phyloP scores from a whole-genome alignment of 2,113 vertebrate species.

The Colius striatus region DNA sequence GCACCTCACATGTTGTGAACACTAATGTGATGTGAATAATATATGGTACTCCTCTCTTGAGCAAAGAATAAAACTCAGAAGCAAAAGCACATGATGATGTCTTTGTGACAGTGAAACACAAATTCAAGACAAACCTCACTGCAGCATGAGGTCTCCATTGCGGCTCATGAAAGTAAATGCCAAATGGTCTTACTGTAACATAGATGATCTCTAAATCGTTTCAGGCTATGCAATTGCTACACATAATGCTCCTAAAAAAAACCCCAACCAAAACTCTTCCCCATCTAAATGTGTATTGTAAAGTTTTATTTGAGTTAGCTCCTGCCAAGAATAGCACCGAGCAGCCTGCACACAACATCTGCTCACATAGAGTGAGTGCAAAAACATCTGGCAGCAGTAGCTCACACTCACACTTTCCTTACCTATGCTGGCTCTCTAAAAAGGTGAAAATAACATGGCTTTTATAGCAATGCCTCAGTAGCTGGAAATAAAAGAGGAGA shows the following conservation, averaged over 20 bases:
- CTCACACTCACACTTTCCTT: not conserved
- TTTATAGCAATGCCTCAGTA: not conserved
- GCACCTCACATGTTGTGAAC: conserved; percentile 43
- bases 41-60: conserved; percentile 14
- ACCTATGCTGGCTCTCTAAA: not conserved
- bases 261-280: not conserved
- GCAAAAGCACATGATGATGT: conserved; percentile 21
- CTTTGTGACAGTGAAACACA: conserved; percentile 36
- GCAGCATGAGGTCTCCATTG: conserved; percentile 54
- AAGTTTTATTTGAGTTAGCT: conserved; percentile 22
- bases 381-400: conserved; percentile 54
- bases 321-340: conserved; percentile 48
- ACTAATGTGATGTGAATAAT: conserved; percentile 52
- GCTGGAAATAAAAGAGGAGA: not conserved
- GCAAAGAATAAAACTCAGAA: conserved; percentile 11
- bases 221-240: conserved; percentile 25
- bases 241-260: conserved; percentile 14
- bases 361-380: not conserved
- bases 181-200: conserved; percentile 36
- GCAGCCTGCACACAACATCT: conserved; percentile 57
- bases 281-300: not conserved
- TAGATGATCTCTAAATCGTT: conserved; percentile 57
- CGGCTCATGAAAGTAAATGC: conserved; percentile 53
- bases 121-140: conserved; percentile 13
- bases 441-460: not conserved